Evolutionary conservation across 2,113 vertebrate genomes (phyloP).

Genomic region (Telmatochromis sp.): DNA sequence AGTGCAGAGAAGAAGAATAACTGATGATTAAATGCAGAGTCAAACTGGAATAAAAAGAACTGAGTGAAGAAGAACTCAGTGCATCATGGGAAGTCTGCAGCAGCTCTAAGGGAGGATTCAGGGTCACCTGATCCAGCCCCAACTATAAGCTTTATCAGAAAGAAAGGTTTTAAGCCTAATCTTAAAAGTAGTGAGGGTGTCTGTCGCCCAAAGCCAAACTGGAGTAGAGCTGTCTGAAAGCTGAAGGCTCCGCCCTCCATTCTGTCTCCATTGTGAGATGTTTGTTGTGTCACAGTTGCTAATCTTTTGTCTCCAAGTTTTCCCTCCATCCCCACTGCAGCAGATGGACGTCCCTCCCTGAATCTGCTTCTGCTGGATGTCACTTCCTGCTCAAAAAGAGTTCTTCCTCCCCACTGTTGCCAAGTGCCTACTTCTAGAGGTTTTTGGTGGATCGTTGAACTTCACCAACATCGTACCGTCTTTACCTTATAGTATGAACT

Average conservation of each 20-base stretch:
- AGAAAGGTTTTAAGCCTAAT: background rate
- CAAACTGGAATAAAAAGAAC: background rate
- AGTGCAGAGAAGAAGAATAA: background rate
- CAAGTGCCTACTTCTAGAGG: background rate
- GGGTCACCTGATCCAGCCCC: background rate
- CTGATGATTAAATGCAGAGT: background rate
- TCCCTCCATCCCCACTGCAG: background rate
- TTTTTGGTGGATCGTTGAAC: background rate
- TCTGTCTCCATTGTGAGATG: background rate
- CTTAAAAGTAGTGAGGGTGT: rapidly evolving
- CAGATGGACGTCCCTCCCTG: background rate
- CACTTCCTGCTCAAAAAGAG: background rate
- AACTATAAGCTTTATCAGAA: background rate
- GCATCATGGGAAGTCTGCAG: background rate
- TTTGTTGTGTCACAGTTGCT: background rate
- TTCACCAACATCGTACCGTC: background rate
- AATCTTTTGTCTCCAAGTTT: background rate
- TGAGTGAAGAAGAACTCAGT: background rate
- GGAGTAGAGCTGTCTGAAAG: background rate
- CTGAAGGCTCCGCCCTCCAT: background rate
- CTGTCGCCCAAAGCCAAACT: background rate
- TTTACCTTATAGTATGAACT: background rate
- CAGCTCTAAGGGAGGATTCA: background rate
- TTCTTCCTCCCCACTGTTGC: background rate
- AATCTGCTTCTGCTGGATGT: background rate